Base-by-base conservation (phyloP, 2,888 invertebrate genomes). In the Sminthurides aquaticus region DNA sequence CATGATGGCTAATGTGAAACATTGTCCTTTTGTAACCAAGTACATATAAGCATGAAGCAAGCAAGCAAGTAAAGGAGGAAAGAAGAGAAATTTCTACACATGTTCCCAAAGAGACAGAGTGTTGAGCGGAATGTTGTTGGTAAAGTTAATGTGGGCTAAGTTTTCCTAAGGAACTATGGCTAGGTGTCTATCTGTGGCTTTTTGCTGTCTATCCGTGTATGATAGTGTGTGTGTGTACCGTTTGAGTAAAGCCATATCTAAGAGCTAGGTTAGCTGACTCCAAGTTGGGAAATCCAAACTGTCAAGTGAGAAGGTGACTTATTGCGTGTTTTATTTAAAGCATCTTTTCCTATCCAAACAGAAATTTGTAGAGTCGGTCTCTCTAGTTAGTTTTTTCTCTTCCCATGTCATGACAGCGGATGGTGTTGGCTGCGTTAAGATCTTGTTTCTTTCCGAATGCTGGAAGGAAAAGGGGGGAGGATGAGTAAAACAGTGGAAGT, bases 321-420 rank as follows among this genome's bases (percentile, higher is more conserved):
- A 69, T 67, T 69, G 64, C 64, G 62, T 69, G 67, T 69, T 69
- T 69, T 64, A 69, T 67, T 67, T 66, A 62, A 64, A 64, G 66
- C 64, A 67, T 69, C 66, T 67, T 67, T 67, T 67, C 67, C 67
- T 69, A 69, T 67, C 69, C 63, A 69, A 69, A 69, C 69, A 69
- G 64, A 67, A 67, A 69, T 69, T 69, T 69, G 69, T 69, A 69
- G 60, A 65, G 60, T 61, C 57, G 57, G 54, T 60, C 25, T 48
- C 24, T 49, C 57, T 65, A 65, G 65, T 65, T 65, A 65, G 56
- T 60, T 65, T 65, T 65, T 64, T 64, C 56, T n/a, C 43, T 5
- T 11, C 43, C 8, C 15, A 11, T 34, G 43, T 34, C 43, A 34
- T 15, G 43, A 34, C 43, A 34, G 15, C 43, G 43, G 8, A 34